phyloP scores from a whole-genome alignment of 2,888 invertebrate species.

The Eristalinus sepulchralis region DNA sequence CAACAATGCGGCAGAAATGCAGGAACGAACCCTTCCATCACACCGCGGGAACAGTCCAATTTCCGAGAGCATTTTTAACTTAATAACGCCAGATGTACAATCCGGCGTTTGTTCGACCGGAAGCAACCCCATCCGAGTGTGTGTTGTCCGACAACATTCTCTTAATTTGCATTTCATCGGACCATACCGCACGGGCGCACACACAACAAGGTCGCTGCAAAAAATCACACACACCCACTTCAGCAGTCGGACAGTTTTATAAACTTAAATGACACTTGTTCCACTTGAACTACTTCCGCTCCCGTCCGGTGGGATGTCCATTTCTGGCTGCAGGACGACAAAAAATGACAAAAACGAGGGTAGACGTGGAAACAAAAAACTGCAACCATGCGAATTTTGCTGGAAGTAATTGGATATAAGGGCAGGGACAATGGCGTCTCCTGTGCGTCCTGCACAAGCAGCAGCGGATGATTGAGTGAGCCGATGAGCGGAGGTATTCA shows the following conservation, averaged over 20 bases:
- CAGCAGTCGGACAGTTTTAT: slow-evolving; percentile 61
- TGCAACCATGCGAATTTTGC: slow-evolving; percentile 61
- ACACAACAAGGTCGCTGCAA: not conserved
- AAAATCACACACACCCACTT: slow-evolving; percentile 60
- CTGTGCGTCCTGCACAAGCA: not conserved
- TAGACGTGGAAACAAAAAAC: slow-evolving; percentile 13
- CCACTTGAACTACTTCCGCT: slow-evolving; percentile 57
- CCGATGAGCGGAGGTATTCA: slow-evolving; percentile 21
- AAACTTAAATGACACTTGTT: slow-evolving; percentile 68
- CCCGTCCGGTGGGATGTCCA: slow-evolving; percentile 30
- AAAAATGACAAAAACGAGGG: not conserved
- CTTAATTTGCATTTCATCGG: slow-evolving; percentile 43
- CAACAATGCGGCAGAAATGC: not conserved
- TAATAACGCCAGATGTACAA: slow-evolving; percentile 33
- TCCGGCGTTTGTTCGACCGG: slow-evolving; percentile 32
- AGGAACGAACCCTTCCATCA: not conserved
- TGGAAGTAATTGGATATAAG: slow-evolving; percentile 64
- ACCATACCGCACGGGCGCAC: not conserved
- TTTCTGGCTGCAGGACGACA: not conserved
- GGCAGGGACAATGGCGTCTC: slow-evolving; percentile 50
- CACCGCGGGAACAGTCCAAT: slow-evolving; percentile 11
- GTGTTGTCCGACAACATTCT: slow-evolving; percentile 20
- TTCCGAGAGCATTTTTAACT: not conserved
- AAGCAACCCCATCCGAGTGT: slow-evolving; percentile 22
- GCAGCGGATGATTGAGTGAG: not conserved